phyloP scores from a whole-genome alignment of 1,140 invertebrate genomes.

The Procambarus clarkii region DNA sequence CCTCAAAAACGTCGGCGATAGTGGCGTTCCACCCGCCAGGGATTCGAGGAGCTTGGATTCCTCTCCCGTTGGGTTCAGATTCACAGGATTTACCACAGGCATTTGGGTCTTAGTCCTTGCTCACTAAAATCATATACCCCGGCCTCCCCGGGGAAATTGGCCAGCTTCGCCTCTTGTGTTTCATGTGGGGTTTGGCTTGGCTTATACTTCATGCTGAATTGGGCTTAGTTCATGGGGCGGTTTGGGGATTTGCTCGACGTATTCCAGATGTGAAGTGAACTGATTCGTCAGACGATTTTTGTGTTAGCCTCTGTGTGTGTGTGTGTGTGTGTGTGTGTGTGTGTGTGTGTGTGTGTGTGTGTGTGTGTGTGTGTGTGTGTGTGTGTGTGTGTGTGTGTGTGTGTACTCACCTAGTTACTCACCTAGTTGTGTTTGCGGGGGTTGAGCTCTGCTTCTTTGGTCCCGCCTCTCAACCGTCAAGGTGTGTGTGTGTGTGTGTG shows the following conservation, averaged over 20 bases:
- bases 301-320: slow-evolving; percentile 25
- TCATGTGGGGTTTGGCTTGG: not conserved
- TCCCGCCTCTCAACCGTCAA: too few relatives aligned
- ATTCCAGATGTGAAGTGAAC: too few relatives aligned
- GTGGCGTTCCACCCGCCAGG: not conserved
- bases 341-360: slow-evolving; percentile 21
- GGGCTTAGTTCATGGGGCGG: too few relatives aligned
- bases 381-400: not conserved
- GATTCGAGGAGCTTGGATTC: not conserved
- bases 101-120: slow-evolving; percentile 25
- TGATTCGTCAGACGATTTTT: too few relatives aligned
- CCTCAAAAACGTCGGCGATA: slow-evolving; percentile 2
- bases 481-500: too few relatives aligned
- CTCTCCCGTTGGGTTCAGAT: slow-evolving; percentile 38
- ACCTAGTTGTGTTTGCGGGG: too few relatives aligned
- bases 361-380: slow-evolving; percentile 7
- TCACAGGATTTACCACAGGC: slow-evolving; percentile 11
- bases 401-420: too few relatives aligned
- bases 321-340: slow-evolving; percentile 24
- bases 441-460: too few relatives aligned
- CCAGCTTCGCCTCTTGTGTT: not conserved
- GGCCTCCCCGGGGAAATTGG: slow-evolving; percentile 5
- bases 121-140: slow-evolving; percentile 40
- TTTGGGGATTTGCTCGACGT: too few relatives aligned
- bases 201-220: too few relatives aligned